Base-by-base conservation (phyloP, 2,113 vertebrate species). In the Oceanites oceanicus region DNA sequence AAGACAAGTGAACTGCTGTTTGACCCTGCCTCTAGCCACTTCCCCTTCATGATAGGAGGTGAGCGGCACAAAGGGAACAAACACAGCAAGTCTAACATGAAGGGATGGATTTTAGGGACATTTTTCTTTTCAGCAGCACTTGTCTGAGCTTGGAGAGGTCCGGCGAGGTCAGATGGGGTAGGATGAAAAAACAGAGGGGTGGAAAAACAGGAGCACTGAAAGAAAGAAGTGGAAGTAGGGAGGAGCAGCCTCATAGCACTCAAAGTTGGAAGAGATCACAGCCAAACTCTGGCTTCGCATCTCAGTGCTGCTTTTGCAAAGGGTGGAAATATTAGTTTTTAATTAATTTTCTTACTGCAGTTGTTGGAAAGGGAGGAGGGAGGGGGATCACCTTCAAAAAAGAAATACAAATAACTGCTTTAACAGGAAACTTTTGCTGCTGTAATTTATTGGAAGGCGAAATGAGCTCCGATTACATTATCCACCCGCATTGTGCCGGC, bases 381-480 rank as follows among this genome's bases (percentile, higher is more conserved):
- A 63, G 90, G 53, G 80, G 49, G 25, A 94, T 95, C 87, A 92
- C 91, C 92, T 95, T 96, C 91, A 95, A 76, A 97, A 94, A 92
- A 95, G 63, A 93, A 97, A 97, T 93, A 96, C 89, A 88, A 95
- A 96, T 92, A 97, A 93, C 96, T 94, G 81, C 89, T 96, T 96
- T 86, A 96, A 96, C 62, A 88, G 95, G 92, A 96, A 97, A 98
- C 83, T 97, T 98, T 97, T 97, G 87, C 96, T 87, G 86, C 81
- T 96, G 90, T 97, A 98, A 98, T 97, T 97, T 98, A 98, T 98
- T 98, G 97, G 96, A 96, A 96, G 93, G 89, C 71, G 2, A 97
- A 97, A 97, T 97, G 95, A 97, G 96, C 92, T 97, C 95, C 96
- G 94, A 98, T 98, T 98, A 97, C 96, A 97, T 97, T 98, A 98